Evolutionary conservation across 1,140 invertebrate species (phyloP), one percentile per base, ranked within the genome.

Genomic region (Lutraria rhynchaena): DNA sequence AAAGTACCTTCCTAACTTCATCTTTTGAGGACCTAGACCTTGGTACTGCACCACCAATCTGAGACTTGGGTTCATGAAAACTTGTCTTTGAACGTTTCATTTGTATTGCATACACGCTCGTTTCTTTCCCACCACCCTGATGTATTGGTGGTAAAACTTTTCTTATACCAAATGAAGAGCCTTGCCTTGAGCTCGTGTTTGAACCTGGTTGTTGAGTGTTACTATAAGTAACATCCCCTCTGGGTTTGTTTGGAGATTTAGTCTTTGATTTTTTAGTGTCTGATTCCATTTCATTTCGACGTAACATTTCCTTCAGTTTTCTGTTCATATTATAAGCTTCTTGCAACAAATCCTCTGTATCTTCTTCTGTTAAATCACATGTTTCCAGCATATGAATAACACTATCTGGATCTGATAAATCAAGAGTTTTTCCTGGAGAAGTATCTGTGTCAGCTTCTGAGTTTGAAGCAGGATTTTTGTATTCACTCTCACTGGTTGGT

Each of bases 241-340:
- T 70, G 24, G 35, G n/a, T 60, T 74, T 60, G 22, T 31, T 46
- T 46, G 17, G 37, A 17, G 53, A 74, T 29, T 70, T 80, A 17
- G 49, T 17, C 53, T 70, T 80, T 29, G 63, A 55, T 60, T 69
- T 70, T 70, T 31, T 33, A 35, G 35, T 3, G 1, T 44, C 33
- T 5, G 35, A 27, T 69, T 83, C 77, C 22, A 63, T 31, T 55
- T 87, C 87, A 55, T 87, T 81, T 69, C 82, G 53, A n/a, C 84
- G 58, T 57, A 89, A 74, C 44, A 85, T 82, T 83, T 86, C 85
- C 63, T 85, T 86, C 15, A 89, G 61, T 73, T 87, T 88, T 76
- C 53, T 85, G 63, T 89, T 89, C 33, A 89, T 80, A 57, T 82
- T 85, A 77, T 89, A 88, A 19, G 88, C 88, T 73, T 89, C 87